phyloP scores from a whole-genome alignment of 1,140 invertebrate species.

The Zaprionus africanus region DNA sequence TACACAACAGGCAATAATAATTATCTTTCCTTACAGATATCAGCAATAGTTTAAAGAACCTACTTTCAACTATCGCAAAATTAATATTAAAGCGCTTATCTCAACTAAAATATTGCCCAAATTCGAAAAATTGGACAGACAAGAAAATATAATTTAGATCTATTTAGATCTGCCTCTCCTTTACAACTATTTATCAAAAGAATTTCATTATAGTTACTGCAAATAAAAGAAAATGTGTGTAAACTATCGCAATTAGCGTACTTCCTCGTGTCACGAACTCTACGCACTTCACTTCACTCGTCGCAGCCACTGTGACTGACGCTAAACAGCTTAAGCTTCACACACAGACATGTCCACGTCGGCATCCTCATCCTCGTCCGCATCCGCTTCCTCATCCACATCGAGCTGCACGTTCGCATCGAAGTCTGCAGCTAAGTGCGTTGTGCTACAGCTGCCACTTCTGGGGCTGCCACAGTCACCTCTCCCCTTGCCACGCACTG shows the following conservation, averaged over 20 bases:
- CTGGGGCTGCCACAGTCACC: neutral
- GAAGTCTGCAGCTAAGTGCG: constrained; percentile 67
- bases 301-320: constrained; percentile 13
- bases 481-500: neutral
- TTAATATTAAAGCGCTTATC: no score
- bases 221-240: no score
- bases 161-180: no score
- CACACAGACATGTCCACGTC: constrained; percentile 57
- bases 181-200: no score
- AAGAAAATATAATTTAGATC: no score
- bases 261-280: neutral
- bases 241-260: neutral
- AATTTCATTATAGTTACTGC: no score
- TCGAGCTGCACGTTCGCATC: neutral
- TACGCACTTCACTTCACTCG: neutral
- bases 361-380: neutral
- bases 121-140: no score
- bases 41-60: no score
- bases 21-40: no score
- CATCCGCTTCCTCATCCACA: neutral
- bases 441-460: constrained; percentile 32
- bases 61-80: no score
- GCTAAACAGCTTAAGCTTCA: constrained; percentile 74
- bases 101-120: no score
- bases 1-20: no score